phyloP scores from a whole-genome alignment of 1,140 invertebrate genomes.

The Camponotus vicinus region DNA sequence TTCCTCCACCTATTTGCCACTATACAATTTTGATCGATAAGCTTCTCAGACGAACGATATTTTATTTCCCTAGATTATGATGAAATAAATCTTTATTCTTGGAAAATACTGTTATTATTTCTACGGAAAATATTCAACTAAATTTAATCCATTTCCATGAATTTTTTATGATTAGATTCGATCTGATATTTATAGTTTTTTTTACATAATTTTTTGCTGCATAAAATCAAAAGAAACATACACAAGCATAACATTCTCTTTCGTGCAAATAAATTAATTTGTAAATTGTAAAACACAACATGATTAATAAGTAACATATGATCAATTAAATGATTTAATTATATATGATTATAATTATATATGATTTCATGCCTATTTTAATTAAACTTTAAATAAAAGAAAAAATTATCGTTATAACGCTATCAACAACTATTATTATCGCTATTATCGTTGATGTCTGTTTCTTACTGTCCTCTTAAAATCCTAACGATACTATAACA shows the following conservation, averaged over 20 bases:
- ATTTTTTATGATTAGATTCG: background rate
- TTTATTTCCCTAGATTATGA: background rate
- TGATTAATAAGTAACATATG: background rate
- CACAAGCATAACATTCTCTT: background rate
- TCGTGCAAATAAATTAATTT: background rate
- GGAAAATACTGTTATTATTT: background rate
- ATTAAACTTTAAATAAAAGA: background rate
- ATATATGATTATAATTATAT: too few relatives aligned
- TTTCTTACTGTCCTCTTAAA: conserved; percentile 12
- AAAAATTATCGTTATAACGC: background rate
- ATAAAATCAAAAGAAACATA: background rate
- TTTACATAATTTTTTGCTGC: too few relatives aligned
- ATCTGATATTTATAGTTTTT: background rate
- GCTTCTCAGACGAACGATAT: background rate
- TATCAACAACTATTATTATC: background rate
- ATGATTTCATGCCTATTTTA: background rate
- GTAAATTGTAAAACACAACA: background rate
- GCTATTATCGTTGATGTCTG: background rate
- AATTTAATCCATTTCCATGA: background rate
- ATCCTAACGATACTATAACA: conserved; percentile 9
- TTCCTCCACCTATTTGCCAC: background rate
- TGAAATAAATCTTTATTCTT: background rate
- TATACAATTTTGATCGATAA: background rate
- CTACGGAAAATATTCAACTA: background rate
- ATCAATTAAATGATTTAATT: background rate